Evolutionary conservation across 1,140 invertebrate genomes (phyloP).

Genomic region (Drosophila obscura): DNA sequence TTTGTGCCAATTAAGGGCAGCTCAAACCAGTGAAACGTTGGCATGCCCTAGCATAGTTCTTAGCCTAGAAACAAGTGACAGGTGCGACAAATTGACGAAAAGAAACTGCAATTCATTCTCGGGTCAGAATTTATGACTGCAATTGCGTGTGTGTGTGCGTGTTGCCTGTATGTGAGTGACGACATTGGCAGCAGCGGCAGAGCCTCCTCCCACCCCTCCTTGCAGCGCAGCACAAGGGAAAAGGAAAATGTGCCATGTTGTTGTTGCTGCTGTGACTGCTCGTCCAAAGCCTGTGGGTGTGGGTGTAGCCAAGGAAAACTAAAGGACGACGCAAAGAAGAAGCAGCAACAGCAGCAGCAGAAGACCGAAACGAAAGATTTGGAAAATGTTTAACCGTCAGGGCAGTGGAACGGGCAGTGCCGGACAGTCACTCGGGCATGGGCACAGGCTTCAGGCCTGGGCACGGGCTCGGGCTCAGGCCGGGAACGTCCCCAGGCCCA

Average conservation of each 20-base stretch:
- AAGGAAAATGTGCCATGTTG: conserved; percentile 52
- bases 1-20: not conserved
- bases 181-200: conserved; percentile 65
- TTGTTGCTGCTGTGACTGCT: conserved; percentile 5
- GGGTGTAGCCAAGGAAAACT: conserved; percentile 28
- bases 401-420: conserved; percentile 25
- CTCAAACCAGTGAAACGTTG: conserved; percentile 24
- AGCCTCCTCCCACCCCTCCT: not conserved
- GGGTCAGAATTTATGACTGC: conserved; percentile 47
- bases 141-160: conserved; percentile 31
- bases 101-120: conserved; percentile 62
- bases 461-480: not conserved
- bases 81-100: conserved; percentile 31
- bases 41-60: not conserved
- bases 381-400: conserved; percentile 56
- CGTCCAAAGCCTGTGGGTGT: conserved; percentile 14
- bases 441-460: conserved; percentile 5
- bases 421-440: conserved; percentile 23
- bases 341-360: conserved; percentile 9
- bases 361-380: not conserved
- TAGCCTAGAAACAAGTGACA: conserved; percentile 11
- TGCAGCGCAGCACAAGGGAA: not conserved
- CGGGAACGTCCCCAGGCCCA: not conserved
- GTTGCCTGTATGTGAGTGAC: conserved; percentile 54
- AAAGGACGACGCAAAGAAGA: not conserved